Conservation (phyloP, 2,113 vertebrate species). For the Tamias sibiricus region DNA sequence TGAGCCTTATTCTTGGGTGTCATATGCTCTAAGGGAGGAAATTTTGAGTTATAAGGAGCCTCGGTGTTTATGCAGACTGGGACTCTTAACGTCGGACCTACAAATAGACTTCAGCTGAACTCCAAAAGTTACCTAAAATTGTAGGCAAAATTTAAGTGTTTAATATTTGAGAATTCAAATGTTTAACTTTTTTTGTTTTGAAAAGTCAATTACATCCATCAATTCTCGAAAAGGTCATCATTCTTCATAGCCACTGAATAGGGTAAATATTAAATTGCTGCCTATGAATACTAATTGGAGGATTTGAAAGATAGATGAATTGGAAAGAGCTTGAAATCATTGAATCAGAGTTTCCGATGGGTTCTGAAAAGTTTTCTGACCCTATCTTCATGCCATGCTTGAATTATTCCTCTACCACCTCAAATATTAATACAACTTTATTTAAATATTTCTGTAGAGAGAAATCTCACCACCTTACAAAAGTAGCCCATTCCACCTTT, state of each 20-base stretch:
- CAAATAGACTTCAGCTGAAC: not conserved
- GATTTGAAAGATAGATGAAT: not conserved
- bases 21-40: not conserved
- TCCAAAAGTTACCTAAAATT: not conserved
- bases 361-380: not conserved
- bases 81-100: not conserved
- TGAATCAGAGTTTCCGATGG: not conserved
- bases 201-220: not conserved
- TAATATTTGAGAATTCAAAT: not conserved
- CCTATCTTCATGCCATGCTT: not conserved
- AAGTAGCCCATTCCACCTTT: not conserved
- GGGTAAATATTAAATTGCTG: not conserved
- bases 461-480: not conserved
- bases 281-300: not conserved
- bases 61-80: not conserved
- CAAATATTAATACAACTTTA: not conserved
- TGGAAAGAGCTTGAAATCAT: not conserved
- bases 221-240: not conserved
- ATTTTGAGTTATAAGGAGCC: not conserved
- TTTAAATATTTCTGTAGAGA: not conserved
- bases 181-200: not conserved
- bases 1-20: not conserved
- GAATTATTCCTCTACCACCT: not conserved
- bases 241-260: not conserved
- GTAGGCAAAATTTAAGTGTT: not conserved